Base-by-base conservation (phyloP, 1,140 invertebrate genomes). In the Drosophila yakuba region DNA sequence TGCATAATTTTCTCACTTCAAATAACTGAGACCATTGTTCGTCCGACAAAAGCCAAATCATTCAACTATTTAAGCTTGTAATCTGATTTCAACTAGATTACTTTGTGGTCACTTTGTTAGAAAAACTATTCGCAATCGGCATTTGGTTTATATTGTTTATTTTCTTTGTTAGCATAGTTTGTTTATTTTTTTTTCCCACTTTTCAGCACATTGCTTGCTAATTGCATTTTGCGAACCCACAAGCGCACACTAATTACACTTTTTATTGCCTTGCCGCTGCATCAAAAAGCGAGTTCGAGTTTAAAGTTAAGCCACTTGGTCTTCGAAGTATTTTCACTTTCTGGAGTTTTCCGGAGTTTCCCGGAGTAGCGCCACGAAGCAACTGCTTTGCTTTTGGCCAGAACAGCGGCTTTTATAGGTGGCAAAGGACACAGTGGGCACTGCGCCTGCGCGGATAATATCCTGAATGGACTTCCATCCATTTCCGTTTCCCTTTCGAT, bases 361-460 rank as follows among this genome's bases (percentile, higher is more conserved):
- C 52, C 43, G 45, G 23, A 43, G 44, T 45, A 69, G 63, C 47
- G 82, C 48, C 63, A 47, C 77, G 61, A 68, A 74, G 20, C 58
- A 80, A 85, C 81, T 85, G 82, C 35, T 25, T 50, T 39, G 55
- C 51, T 8, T 4, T 6, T 38, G 50, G 43, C 45, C 47, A 41
- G 12, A 55, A 58, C 67, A 44, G 38, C 43, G 58, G 45, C 82
- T 81, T 85, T 81, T 85, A 85, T 86, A 86, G 44, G 8, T 28
- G 12, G 5, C 38, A 12, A 12, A 2, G 4, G 4, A 43, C 48
- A 17, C 15, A 3, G 28, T 14, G 17, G 0, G 4, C 8, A 3
- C 32, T 32, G 60, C 81, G 81, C 36, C 59, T 68, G 82, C 78
- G 81, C 81, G 82, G 82, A 85, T 85, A 85, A 81, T 36, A 12